Evolutionary conservation across 2,113 vertebrate species (phyloP).

Genomic region (Ochotona curzoniae): DNA sequence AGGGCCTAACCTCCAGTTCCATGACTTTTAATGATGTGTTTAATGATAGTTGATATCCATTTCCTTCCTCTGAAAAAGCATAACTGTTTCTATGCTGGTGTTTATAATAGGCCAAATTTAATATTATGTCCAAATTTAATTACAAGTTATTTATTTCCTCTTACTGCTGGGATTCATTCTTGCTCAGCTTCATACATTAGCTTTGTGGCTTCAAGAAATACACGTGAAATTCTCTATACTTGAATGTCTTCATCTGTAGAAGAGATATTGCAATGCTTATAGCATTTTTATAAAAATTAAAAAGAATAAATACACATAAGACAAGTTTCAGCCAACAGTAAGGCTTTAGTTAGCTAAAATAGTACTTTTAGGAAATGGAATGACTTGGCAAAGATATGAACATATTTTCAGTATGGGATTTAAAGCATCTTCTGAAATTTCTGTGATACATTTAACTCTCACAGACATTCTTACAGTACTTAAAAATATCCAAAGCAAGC

Average conservation of each 20-base stretch:
- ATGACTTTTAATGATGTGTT: background rate
- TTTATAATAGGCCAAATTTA: constrained; percentile 1
- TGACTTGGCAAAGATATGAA: background rate
- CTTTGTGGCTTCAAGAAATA: background rate
- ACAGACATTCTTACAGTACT: background rate
- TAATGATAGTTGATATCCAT: background rate
- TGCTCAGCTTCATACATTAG: background rate
- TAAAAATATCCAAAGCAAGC: background rate
- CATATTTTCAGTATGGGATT: constrained; percentile 1
- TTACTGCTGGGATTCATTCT: background rate
- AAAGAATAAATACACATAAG: background rate
- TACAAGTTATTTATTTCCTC: background rate
- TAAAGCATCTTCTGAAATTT: constrained; percentile 40
- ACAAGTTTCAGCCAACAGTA: background rate
- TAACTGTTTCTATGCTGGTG: background rate
- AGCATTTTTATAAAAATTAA: background rate
- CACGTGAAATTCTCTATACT: background rate
- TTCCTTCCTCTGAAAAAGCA: background rate
- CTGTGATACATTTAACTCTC: background rate
- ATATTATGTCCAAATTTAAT: background rate
- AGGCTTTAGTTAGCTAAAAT: background rate
- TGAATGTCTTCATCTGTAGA: background rate
- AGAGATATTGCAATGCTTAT: background rate
- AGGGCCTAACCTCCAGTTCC: background rate
- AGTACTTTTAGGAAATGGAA: background rate